Evolutionary conservation across 2,888 invertebrate genomes (phyloP), one percentile per base, ranked within the genome.

Genomic region (Stegana nigrithorax): DNA sequence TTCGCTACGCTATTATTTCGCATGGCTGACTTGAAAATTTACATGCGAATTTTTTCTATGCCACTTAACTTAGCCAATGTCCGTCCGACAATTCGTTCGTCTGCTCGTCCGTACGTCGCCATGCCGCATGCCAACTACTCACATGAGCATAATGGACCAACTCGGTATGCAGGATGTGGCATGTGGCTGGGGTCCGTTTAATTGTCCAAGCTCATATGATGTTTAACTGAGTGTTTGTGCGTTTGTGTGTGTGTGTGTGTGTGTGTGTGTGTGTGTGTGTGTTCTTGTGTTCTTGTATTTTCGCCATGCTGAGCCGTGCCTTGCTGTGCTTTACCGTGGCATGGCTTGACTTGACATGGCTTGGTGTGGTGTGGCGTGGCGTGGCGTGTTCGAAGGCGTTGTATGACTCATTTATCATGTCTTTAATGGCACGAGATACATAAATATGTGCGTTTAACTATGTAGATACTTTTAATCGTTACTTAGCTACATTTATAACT

Each of bases 381-480:
- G 14, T 51, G 6, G 21, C 8, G 23, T 55, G 17, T 36, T 47
- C 47, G n/a, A 47, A 47, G 47, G 19, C 32, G 53, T 55, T 67
- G 67, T 66, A 73, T 75, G 68, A 68, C 75, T 76, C 80, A 76
- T 76, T 76, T 76, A 76, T 76, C 75, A 76, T 76, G 76, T 76
- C 80, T 75, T 80, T 80, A 75, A 75, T 78, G 78, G 67, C 78
- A 77, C 78, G 42, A n/a, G 39, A n/a, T 14, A 12, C 6, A 12
- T 47, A 12, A 10, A 21, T 36, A n/a, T 36, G 36, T 23, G 12
- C 21, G n/a, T 55, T 32, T 55, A 55, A 32, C 21, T 26, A 29
- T 76, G 76, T 80, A 76, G 75, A 80, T 76, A 78, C 74, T 75
- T 80, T 75, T 75, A 79, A 80, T 75, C 78, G 75, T 45, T 58